A percentile compares a stretch with the other conserved stretches of the same genome.
Conservation (phyloP, 2,888 invertebrate species). For the Luperina nickerlii region DNA sequence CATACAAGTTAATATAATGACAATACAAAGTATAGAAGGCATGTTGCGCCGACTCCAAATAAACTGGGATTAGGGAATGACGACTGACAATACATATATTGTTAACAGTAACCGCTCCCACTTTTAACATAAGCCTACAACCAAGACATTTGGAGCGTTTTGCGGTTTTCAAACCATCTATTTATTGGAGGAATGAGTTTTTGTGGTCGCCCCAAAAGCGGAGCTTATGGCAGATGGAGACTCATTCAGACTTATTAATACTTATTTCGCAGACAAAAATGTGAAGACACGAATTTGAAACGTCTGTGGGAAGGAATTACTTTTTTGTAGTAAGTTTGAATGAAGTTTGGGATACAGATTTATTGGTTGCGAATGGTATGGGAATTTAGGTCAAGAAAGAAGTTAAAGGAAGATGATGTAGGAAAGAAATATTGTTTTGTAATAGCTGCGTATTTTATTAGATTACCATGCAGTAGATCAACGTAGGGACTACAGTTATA, state of each 20-base stretch:
- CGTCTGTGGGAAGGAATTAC: conserved; percentile 53
- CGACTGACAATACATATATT: background rate
- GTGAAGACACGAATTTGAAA: conserved; percentile 58
- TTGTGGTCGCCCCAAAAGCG: conserved; percentile 64
- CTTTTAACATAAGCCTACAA: conserved; percentile 36
- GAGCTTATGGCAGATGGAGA: conserved; percentile 63
- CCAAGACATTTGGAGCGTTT: conserved; percentile 64
- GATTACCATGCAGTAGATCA: background rate
- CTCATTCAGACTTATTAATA: conserved; percentile 65
- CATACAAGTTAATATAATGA: no score
- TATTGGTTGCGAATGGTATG: background rate
- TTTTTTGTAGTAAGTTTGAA: conserved; percentile 46
- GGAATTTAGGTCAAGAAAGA: conserved; percentile 13
- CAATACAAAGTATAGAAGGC: no score
- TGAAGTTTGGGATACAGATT: conserved; percentile 25
- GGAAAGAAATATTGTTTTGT: background rate
- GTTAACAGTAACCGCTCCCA: conserved; percentile 21
- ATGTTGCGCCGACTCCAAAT: background rate
- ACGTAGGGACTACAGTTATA: background rate
- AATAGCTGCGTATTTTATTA: background rate
- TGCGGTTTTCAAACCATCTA: conserved; percentile 68
- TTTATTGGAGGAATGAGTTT: conserved; percentile 70
- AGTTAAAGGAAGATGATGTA: background rate
- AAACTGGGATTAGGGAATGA: background rate
- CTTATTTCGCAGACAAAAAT: conserved; percentile 58